Base-by-base conservation (phyloP, 1,140 invertebrate species). In the Brachystomella parvula region DNA sequence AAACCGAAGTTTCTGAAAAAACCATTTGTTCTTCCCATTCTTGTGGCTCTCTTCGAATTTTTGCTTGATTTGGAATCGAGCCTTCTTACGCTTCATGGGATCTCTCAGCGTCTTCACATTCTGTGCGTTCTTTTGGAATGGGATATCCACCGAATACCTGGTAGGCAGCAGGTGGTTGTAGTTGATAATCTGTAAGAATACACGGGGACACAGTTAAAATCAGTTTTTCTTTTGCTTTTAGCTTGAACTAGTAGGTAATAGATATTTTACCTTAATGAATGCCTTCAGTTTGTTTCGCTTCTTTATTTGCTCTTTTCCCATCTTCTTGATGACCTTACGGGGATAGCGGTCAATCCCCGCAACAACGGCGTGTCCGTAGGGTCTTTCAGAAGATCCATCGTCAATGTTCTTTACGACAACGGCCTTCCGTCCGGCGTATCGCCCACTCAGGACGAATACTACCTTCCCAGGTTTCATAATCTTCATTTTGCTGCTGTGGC, bases 111-210 rank as follows among this genome's bases (percentile, higher is more conserved):
- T 79, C 79, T 99, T 96, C 80, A 96, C 96, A 71, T 89, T 86
- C 31, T 85, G 78, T 31, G 84, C 81, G 69, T 86, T 82, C 82
- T 97, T 97, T 83, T 97, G 93, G 72, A 91, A 85, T 30, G 83
- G 82, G 73, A 95, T 84, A 79, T 96, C 93, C 49, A 98, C 92
- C 2, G 90, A 89, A 79, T 98, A 98, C 74, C 96, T 87, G 39
- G 96, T 99, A 64, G 96, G 96, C 91, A 99, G 96, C 68, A 99
- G 80, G 79, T 99, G 96, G 76, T 97, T 98, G 83, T 96, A 97
- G 80, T 98, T 98, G 63, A 95, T 80, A 59, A 96, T 84, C 89
- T 90, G 74, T 19, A 39, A 9, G 62, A 79, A 82, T 71, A 65
- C 63, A 64, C 47, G 29, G 47, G 21, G 61, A 64, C 35, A 26